Evolutionary conservation across 2,888 invertebrate species (phyloP).

Genomic region (Sarcophaga carnaria): DNA sequence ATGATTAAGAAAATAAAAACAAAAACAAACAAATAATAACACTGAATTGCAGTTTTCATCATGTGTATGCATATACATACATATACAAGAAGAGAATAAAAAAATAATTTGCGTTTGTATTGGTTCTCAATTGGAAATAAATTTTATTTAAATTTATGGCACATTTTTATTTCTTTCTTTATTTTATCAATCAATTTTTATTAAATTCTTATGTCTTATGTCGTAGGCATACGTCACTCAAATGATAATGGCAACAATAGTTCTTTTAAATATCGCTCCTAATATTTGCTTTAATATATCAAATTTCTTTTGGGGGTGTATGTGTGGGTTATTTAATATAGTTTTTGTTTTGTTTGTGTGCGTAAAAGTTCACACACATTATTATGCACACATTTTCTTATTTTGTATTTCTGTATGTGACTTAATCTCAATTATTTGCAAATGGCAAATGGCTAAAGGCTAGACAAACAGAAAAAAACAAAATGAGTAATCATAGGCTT

Average conservation of each 20-base stretch:
- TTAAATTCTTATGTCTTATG: background rate
- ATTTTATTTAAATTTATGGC: background rate
- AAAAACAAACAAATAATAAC: background rate
- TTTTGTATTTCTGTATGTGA: constrained; percentile 5
- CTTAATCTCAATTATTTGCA: constrained; percentile 16
- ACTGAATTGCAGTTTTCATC: background rate
- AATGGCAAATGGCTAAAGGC: background rate
- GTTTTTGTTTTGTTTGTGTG: background rate
- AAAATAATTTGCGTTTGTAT: too few relatives aligned
- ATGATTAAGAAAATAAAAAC: background rate
- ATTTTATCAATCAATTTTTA: background rate
- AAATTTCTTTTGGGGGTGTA: background rate
- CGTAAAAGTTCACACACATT: background rate
- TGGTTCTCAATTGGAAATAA: background rate
- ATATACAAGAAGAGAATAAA: too few relatives aligned
- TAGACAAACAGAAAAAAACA: background rate
- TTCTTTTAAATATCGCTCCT: background rate
- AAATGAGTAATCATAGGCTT: constrained; percentile 8
- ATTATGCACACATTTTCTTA: background rate
- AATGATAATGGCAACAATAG: background rate
- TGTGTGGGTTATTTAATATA: background rate
- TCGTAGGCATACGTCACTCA: too few relatives aligned
- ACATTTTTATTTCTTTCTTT: background rate
- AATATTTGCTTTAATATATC: background rate
- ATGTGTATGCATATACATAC: too few relatives aligned